Percentiles rank a stretch among this genome's conserved stretches.
Evolutionary conservation across 2,797 vertebrate genomes (phyloP).

Genomic region (Pseudomugil tenellus): DNA sequence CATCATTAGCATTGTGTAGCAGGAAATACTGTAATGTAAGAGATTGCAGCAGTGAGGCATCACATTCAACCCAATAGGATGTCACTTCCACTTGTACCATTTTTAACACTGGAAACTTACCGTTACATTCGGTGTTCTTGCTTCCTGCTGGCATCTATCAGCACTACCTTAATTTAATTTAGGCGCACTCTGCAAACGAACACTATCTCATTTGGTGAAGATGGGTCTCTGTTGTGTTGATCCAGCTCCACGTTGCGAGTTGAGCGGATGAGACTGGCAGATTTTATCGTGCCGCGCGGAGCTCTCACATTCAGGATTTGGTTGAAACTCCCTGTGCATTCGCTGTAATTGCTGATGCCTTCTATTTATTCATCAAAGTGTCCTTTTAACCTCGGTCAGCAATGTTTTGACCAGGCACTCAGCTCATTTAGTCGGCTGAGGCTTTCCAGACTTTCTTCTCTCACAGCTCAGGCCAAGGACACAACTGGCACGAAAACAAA

Average conservation of each 20-base stretch:
- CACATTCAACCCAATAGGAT: neutral
- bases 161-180: constrained; percentile 30
- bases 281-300: constrained; percentile 10
- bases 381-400: constrained; percentile 37
- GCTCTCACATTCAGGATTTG: constrained; percentile 18
- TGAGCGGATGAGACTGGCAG: constrained; percentile 8
- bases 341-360: constrained; percentile 33
- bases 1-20: too few relatives aligned
- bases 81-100: neutral
- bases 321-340: constrained; percentile 20
- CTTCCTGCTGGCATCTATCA: constrained; percentile 2
- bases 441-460: constrained; percentile 24
- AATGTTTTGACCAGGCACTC: constrained; percentile 8
- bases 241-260: constrained; percentile 1
- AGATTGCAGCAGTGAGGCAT: neutral
- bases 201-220: constrained; percentile 24
- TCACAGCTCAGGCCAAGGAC: constrained; percentile 38
- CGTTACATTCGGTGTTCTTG: neutral
- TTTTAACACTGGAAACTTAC: constrained; percentile 1
- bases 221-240: neutral
- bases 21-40: neutral
- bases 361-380: constrained; percentile 13
- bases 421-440: constrained; percentile 20
- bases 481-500: constrained; percentile 34
- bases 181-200: neutral